Conservation (phyloP, 2,888 invertebrate genomes). For the Polyommatus iphigenia region DNA sequence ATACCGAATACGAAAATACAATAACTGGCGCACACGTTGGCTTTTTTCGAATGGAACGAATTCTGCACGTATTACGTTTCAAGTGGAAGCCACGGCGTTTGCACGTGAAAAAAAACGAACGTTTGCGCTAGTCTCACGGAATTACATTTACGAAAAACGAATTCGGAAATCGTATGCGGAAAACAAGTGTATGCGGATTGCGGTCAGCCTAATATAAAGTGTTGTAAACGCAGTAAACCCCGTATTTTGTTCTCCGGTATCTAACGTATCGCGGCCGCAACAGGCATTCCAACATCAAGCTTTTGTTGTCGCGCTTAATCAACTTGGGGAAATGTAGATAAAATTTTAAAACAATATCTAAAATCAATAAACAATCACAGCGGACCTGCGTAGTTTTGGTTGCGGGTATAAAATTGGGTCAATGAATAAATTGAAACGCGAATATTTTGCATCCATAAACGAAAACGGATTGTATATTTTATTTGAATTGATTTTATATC, state of each 20-base stretch:
- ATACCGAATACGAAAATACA: no score
- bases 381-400: conserved; percentile 62
- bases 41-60: no score
- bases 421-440: conserved; percentile 54
- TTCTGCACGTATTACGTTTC: no score
- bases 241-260: neutral
- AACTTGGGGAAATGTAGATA: conserved; percentile 27
- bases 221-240: neutral
- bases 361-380: conserved; percentile 67
- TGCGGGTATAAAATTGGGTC: conserved; percentile 58
- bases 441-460: conserved; percentile 42
- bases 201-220: neutral
- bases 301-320: conserved; percentile 10
- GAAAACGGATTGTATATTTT: conserved; percentile 37
- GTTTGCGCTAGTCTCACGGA: no score
- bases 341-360: conserved; percentile 45
- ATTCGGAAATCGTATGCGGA: no score
- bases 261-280: neutral
- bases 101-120: no score
- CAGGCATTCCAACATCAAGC: neutral
- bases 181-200: no score
- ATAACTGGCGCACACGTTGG: no score
- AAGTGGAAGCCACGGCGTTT: no score
- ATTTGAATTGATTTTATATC: conserved; percentile 40
- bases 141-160: no score